A percentile compares a stretch with the other conserved stretches of the same genome.
Evolutionary conservation across 2,113 vertebrate species (phyloP).

Genomic region (Polypterus senegalus): DNA sequence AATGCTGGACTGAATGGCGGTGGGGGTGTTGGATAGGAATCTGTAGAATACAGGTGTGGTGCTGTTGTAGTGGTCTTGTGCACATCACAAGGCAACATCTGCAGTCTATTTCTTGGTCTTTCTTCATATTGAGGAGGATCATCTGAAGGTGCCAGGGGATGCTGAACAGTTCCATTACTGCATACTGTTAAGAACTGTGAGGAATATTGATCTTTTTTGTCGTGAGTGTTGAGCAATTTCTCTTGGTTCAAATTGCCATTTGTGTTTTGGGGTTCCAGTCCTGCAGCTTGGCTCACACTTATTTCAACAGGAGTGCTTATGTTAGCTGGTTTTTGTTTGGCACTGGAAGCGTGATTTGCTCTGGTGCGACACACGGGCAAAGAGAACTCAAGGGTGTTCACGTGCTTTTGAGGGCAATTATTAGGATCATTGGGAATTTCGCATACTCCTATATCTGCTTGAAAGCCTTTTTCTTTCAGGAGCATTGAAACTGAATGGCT

Average conservation of each 20-base stretch:
- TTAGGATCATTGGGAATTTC: conserved; percentile 27
- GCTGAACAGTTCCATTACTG: too few species aligned
- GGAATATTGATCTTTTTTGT: too few species aligned
- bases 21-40: too few species aligned
- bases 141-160: too few species aligned
- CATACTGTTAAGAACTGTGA: too few species aligned
- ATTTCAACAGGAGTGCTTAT: not conserved
- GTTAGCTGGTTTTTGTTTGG: not conserved
- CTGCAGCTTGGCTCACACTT: conserved; percentile 18
- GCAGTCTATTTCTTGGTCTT: too few species aligned
- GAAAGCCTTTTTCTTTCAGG: conserved; percentile 57
- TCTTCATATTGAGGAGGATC: conserved; percentile 62
- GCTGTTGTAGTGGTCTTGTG: too few species aligned
- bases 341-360: not conserved
- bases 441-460: conserved; percentile 55
- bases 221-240: too few species aligned
- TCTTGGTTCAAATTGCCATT: too few species aligned
- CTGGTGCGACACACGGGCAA: conserved; percentile 32
- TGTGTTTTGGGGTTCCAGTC: conserved; percentile 6
- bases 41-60: too few species aligned
- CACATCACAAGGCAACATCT: too few species aligned
- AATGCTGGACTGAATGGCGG: too few species aligned
- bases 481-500: conserved; percentile 56
- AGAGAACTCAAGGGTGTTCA: conserved; percentile 52
- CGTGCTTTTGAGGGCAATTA: conserved; percentile 35